Conservation (phyloP, 1,140 invertebrate genomes). For the Bactericera cockerelli region DNA sequence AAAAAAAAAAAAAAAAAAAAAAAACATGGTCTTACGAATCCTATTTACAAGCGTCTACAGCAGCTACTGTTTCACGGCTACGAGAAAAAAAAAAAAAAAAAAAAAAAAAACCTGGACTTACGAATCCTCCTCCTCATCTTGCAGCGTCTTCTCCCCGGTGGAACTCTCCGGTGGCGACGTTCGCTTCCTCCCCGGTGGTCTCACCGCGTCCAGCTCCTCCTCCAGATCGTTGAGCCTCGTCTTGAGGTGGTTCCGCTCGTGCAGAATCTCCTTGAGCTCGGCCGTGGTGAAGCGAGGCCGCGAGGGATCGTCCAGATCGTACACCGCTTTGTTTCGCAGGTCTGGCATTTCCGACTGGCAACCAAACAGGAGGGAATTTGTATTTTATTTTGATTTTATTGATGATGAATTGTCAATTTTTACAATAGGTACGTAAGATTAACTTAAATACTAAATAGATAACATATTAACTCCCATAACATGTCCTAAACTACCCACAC, state of each 20-base stretch:
- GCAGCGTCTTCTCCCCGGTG: not conserved
- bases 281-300: constrained; percentile 75
- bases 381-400: too few relatives aligned
- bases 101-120: not conserved
- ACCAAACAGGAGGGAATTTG: constrained; percentile 16
- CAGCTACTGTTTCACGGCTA: too few relatives aligned
- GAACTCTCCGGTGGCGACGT: not conserved
- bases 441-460: too few relatives aligned
- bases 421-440: too few relatives aligned
- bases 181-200: constrained; percentile 29
- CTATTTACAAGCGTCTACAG: too few relatives aligned
- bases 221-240: constrained; percentile 68
- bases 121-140: not conserved
- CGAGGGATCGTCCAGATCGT: constrained; percentile 62
- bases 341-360: constrained; percentile 33
- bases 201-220: constrained; percentile 62
- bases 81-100: too few relatives aligned
- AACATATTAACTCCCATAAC: too few relatives aligned
- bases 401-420: too few relatives aligned
- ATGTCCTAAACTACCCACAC: too few relatives aligned
- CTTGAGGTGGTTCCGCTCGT: constrained; percentile 79
- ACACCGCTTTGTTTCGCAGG: constrained; percentile 42
- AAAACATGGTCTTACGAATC: not conserved
- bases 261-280: constrained; percentile 73
- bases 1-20: too few relatives aligned